These are phyloP conservation scores for Meda fulgida DNA, from an alignment of 2,797 vertebrate species.

Conservation along the genomic window DNA sequence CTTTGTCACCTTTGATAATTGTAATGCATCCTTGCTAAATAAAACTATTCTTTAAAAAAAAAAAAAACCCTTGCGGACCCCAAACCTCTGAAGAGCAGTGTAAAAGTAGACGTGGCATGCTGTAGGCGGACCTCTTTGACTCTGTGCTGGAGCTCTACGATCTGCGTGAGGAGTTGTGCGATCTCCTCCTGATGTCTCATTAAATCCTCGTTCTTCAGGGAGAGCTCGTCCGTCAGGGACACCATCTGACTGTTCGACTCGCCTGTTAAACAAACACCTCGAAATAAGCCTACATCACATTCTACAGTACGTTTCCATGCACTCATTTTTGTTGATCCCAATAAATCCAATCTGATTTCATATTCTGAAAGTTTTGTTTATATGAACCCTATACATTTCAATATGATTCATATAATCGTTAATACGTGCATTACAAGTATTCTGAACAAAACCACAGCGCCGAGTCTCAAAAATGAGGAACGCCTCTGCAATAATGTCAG, in stretches of 20 bases:
- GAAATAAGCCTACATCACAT: conserved; percentile 60
- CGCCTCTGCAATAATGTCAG: too few species aligned
- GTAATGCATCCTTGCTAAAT: neutral
- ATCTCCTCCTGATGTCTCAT: conserved; percentile 96
- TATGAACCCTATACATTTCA: neutral
- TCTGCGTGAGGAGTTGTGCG: conserved; percentile 91
- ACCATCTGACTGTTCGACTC: conserved; percentile 95
- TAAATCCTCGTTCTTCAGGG: conserved; percentile 90
- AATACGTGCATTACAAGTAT: neutral
- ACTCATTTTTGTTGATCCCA: rapidly evolving
- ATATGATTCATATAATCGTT: neutral
- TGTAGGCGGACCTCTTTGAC: conserved; percentile 87
- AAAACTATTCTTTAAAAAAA: too few species aligned
- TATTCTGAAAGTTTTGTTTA: neutral
- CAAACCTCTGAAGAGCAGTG: neutral
- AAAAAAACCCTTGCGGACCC: neutral
- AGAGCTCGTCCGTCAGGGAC: conserved; percentile 88
- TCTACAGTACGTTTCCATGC: neutral
- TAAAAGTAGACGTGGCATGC: neutral
- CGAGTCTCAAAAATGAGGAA: too few species aligned
- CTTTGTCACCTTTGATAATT: neutral
- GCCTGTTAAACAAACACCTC: conserved; percentile 72
- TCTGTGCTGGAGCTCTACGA: conserved; percentile 93
- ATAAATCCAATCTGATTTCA: neutral
- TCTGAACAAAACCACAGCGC: neutral